These are phyloP conservation scores for Pollenia amentaria DNA, from an alignment of 2,888 invertebrate species.

Conservation along the genomic window DNA sequence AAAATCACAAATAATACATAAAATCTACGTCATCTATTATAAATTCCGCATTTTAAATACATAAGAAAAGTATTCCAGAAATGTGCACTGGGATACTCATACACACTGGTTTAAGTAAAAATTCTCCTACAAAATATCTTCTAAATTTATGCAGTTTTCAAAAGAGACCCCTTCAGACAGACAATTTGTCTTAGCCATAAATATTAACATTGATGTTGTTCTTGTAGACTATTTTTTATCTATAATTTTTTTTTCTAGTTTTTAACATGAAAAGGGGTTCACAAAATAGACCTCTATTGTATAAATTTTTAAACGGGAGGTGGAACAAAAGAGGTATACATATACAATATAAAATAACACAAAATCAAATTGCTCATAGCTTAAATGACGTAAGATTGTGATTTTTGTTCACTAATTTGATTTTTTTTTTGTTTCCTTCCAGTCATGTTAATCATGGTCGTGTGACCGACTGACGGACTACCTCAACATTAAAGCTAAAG, in stretches of 20 bases:
- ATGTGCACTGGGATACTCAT: no score
- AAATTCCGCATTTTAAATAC: no score
- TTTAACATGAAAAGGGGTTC: slow-evolving; percentile 3
- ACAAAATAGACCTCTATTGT: not conserved
- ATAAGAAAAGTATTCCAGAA: no score
- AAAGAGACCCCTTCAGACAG: slow-evolving; percentile 28
- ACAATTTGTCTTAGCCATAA: slow-evolving; percentile 46
- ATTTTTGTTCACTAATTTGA: not conserved
- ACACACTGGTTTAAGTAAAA: no score
- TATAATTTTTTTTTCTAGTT: slow-evolving; percentile 11
- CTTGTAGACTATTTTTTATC: not conserved
- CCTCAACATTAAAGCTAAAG: slow-evolving; percentile 9
- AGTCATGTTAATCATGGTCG: slow-evolving; percentile 67
- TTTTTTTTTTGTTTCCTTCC: slow-evolving; percentile 12
- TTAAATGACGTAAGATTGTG: slow-evolving; percentile 63
- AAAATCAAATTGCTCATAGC: slow-evolving; percentile 55
- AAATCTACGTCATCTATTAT: no score
- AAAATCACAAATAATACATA: no score
- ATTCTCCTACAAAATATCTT: no score
- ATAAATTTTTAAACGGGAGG: not conserved
- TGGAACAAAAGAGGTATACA: not conserved
- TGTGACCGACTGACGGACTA: slow-evolving; percentile 52
- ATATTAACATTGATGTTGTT: slow-evolving; percentile 3
- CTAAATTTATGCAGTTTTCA: not conserved
- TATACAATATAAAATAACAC: not conserved